Evolutionary conservation across 2,888 invertebrate species (phyloP).

Genomic region (Pristionchus arcanus): DNA sequence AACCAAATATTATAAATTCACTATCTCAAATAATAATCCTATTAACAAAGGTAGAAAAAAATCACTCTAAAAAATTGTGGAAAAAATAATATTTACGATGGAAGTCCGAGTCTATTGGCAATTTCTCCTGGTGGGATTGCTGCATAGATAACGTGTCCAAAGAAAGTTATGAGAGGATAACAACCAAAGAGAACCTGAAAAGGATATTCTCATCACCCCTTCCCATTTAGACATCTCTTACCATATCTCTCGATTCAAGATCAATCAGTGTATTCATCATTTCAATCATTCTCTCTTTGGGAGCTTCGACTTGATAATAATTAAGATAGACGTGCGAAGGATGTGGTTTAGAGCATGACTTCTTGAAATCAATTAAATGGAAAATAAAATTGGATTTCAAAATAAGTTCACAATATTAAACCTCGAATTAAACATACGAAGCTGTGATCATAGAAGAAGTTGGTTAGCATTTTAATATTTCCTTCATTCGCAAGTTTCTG

Average conservation of each 20-base stretch:
- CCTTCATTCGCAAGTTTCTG: background rate
- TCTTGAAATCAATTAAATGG: background rate
- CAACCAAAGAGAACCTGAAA: background rate
- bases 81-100: background rate
- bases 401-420: background rate
- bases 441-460: slow-evolving; percentile 25
- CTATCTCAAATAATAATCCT: no score
- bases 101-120: slow-evolving; percentile 14
- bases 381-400: background rate
- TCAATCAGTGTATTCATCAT: background rate
- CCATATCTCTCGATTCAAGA: background rate
- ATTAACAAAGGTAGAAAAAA: no score
- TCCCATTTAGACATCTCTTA: background rate
- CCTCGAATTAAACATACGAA: background rate
- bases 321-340: background rate
- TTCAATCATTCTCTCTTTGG: background rate
- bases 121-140: background rate
- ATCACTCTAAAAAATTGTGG: background rate
- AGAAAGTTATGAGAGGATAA: background rate
- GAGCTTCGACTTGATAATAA: slow-evolving; percentile 15
- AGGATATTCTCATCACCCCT: background rate
- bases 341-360: background rate
- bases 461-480: background rate
- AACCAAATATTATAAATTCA: no score
- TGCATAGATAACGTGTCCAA: background rate